Evolutionary conservation across 2,797 vertebrate species (phyloP), one percentile per base, ranked within the genome.

Genomic region (Sebastiscus tertius): DNA sequence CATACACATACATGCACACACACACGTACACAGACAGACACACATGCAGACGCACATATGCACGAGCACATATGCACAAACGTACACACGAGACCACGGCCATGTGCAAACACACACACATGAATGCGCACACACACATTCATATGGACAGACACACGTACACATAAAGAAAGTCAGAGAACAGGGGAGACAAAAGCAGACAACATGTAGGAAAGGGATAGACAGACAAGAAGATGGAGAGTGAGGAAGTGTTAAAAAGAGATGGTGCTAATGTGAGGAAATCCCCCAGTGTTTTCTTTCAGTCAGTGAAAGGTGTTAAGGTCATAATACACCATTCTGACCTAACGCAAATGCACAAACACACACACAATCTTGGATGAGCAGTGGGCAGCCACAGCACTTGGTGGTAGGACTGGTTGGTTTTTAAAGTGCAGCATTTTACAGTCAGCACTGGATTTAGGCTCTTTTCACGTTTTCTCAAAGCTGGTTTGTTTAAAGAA

Each of bases 391-490:
- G 85, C 75, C 69, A 83, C 79, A 79, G 72, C 49, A 89, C 72
- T 52, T 69, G 20, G 70, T 76, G 71, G 74, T 83, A 67, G 56
- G 56, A 79, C 65, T 79, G 75, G 68, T 31, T 81, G 82, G 78
- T 89, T 71, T 80, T 76, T 75, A 69, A 80, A 75, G n/a, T 72
- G 91, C 91, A 93, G 90, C 90, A 89, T 90, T 91, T 92, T 90
- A 83, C 42, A 86, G 79, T 85, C 85, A 88, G 81, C 56, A 68
- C 39, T 66, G 46, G 54, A 65, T 60, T 73, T 42, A 22, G 22
- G 33, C 27, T 68, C 7, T 55, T 64, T 66, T 58, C 14, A 2
- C 76, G 24, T 8, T 56, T 54, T 73, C 60, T 60, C 11, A 33
- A 42, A 42, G 11, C 39, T 29, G 29, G 12, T 63, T 31, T 74